Evolutionary conservation across 2,797 vertebrate species (phyloP).

Genomic region (Scolopax bukidnonensis): DNA sequence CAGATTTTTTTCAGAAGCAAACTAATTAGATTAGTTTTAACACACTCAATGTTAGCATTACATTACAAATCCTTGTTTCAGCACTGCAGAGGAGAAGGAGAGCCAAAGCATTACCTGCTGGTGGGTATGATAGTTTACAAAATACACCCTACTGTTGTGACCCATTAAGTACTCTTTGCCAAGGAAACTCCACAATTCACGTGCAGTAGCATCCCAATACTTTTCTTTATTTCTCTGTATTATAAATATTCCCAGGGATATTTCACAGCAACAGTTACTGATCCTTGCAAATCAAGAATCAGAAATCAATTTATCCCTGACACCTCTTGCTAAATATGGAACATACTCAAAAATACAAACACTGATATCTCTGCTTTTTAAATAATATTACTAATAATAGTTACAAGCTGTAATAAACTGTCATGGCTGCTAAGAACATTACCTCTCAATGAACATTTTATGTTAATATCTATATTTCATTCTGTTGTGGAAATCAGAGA

Average conservation of each 20-base stretch:
- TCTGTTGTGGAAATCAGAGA: not conserved
- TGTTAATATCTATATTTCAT: not conserved
- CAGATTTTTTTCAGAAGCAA: not conserved
- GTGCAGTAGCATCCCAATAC: not conserved
- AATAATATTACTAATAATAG: not conserved
- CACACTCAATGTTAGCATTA: not conserved
- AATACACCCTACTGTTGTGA: not conserved
- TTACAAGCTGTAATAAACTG: not conserved
- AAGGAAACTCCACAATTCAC: not conserved
- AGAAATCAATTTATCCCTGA: not conserved
- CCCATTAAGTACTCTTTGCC: not conserved
- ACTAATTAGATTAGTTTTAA: not conserved
- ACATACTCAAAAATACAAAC: not conserved
- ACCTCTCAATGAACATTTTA: not conserved
- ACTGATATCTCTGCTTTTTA: not conserved
- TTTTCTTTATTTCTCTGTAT: not conserved
- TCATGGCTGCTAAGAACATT: not conserved
- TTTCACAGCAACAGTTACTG: not conserved
- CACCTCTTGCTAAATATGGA: not conserved
- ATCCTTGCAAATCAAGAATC: not conserved
- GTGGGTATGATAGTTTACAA: not conserved
- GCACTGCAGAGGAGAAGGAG: not conserved
- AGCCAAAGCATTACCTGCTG: not conserved
- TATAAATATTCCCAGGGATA: not conserved
- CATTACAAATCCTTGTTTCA: not conserved